Percentiles rank a stretch among this genome's conserved stretches.
phyloP scores from a whole-genome alignment of 1,140 invertebrate species.

The Chlorops oryzae region DNA sequence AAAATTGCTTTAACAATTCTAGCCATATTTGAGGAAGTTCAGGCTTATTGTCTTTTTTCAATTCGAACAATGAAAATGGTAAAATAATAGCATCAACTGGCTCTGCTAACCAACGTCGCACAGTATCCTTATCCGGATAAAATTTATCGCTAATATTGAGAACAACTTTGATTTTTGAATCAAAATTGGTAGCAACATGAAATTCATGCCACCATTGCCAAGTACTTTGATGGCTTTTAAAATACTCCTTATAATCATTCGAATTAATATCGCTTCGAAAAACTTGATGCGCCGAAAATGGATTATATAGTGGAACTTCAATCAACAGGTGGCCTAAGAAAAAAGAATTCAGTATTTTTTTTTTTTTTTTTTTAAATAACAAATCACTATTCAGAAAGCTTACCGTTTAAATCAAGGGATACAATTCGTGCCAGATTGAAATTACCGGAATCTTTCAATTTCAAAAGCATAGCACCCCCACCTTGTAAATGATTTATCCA shows the following conservation, averaged over 20 bases:
- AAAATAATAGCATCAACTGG: conserved; percentile 79
- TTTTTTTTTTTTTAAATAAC: background rate
- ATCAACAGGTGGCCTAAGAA: conserved; percentile 27
- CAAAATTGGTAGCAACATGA: conserved; percentile 66
- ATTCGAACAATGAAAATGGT: conserved; percentile 73
- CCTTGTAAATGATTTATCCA: conserved; percentile 77
- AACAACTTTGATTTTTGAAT: conserved; percentile 67
- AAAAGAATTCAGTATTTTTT: background rate
- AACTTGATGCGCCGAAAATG: conserved; percentile 54
- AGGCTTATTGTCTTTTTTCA: conserved; percentile 75
- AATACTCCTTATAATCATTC: conserved; percentile 41
- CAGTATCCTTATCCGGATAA: conserved; percentile 58
- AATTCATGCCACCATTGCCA: conserved; percentile 88
- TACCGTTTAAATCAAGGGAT: conserved; percentile 61
- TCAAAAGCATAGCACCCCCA: conserved; percentile 64
- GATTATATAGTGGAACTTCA: conserved; percentile 38
- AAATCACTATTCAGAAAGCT: too few species aligned
- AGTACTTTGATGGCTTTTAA: conserved; percentile 48
- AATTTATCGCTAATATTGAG: conserved; percentile 56
- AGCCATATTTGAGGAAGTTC: conserved; percentile 87
- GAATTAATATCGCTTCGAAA: conserved; percentile 54
- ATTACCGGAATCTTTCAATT: conserved; percentile 57
- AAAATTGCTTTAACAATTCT: conserved; percentile 62
- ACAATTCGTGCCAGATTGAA: conserved; percentile 69
- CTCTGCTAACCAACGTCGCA: conserved; percentile 90